Base-by-base conservation (phyloP, 2,113 vertebrate genomes). In the Leucosticte australis region DNA sequence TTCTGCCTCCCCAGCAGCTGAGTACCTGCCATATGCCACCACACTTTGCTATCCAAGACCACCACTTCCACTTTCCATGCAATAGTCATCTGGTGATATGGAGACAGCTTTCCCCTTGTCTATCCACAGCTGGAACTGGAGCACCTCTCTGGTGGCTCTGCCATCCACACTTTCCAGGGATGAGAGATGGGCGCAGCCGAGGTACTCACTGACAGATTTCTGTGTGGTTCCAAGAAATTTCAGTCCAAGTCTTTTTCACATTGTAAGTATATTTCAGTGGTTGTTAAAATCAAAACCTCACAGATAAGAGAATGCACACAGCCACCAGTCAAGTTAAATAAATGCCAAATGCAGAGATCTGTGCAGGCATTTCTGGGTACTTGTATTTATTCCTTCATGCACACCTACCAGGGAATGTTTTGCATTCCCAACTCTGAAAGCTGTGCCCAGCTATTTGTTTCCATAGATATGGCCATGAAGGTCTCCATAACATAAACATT, bases 141-240 rank as follows among this genome's bases (percentile, higher is more conserved):
- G 2, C 17, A 49, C 15, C 18, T 74, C 42, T 71, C 31, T 3
- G 2, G 49, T 16, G 27, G 9, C 39, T 69, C 31, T 65, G 37
- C 21, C 49, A 62, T 44, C 14, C 24, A 8, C 1, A 0, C 6
- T 71, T 56, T 28, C 33, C 56, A 52, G 53, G 31, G 24, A 41
- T 15, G 17, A 13, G 53, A 83, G 24, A 16, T 30, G 42, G 5
- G 8, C 37, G 31, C 24, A 68, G 33, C 8, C 71, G 50, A 67
- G n/a, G 27, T 14, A 71, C 0, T 0, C 8, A 8, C 16, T 31
- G 9, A 41, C 0, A 0, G 17, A 63, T 76, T 19, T 65, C 22
- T 53, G 7, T 50, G 56, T n/a, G 35, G 30, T 44, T 90, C 50
- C 63, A n/a, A 83, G 60, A 57, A 50, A 83, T 67, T 62, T 80